Conservation (phyloP, 2,888 invertebrate species). For the Melinopterus prodromus region DNA sequence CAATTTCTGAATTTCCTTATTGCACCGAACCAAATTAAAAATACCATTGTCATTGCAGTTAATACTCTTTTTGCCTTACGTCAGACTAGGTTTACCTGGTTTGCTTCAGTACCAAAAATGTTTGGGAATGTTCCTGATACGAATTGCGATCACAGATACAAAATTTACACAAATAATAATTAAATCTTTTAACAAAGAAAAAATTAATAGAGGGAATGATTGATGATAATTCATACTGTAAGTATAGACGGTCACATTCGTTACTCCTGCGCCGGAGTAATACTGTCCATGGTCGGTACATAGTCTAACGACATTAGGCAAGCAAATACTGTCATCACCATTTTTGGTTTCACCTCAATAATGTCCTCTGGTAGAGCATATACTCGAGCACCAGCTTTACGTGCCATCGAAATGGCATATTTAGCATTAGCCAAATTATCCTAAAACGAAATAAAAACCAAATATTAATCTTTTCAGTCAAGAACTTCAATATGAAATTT, state of each 20-base stretch:
- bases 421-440: slow-evolving; percentile 97
- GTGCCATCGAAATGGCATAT: slow-evolving; percentile 97
- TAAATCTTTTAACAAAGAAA: slow-evolving; percentile 26
- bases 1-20: slow-evolving; percentile 27
- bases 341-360: slow-evolving; percentile 96
- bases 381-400: slow-evolving; percentile 96
- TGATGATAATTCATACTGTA: neutral
- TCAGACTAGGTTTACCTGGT: slow-evolving; percentile 16
- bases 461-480: slow-evolving; percentile 12
- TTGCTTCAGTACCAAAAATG: neutral
- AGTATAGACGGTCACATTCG: slow-evolving; percentile 17
- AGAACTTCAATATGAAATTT: slow-evolving; percentile 39
- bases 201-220: slow-evolving; percentile 8
- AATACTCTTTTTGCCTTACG: slow-evolving; percentile 4
- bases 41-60: neutral
- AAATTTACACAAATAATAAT: slow-evolving; percentile 39
- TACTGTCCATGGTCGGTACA: slow-evolving; percentile 83
- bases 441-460: slow-evolving; percentile 64
- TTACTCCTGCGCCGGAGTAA: slow-evolving; percentile 38
- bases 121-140: slow-evolving; percentile 31
- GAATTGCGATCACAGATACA: slow-evolving; percentile 46
- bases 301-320: slow-evolving; percentile 98
- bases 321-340: slow-evolving; percentile 99
- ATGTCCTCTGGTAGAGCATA: slow-evolving; percentile 99
- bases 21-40: slow-evolving; percentile 4